phyloP scores from a whole-genome alignment of 2,888 invertebrate species.

The Chalcosyrphus nemorum region DNA sequence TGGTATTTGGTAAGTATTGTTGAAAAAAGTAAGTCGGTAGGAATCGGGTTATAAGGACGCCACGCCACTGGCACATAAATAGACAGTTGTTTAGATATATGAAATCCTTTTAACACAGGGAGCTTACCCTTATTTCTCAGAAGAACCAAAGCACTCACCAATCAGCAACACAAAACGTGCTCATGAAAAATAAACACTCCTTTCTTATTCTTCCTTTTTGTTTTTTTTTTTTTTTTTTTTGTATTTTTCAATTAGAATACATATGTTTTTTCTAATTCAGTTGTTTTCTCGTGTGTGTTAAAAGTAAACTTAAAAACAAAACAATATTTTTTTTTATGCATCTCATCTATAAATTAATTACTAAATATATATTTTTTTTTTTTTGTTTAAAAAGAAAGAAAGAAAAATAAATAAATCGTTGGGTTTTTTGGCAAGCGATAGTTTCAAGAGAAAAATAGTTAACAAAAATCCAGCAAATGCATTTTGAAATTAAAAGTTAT shows the following conservation, averaged over 20 bases:
- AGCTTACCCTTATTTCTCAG: too few relatives aligned
- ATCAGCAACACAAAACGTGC: too few relatives aligned
- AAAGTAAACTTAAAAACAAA: conserved; percentile 35
- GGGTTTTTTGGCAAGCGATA: conserved; percentile 44
- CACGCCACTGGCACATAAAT: too few relatives aligned
- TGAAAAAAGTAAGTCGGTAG: too few relatives aligned
- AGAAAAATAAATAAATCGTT: conserved; percentile 41
- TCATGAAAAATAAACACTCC: not conserved
- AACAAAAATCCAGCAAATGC: conserved; percentile 61
- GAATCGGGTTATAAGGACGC: too few relatives aligned
- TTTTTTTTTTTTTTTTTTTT: too few relatives aligned
- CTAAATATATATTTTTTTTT: conserved; percentile 32
- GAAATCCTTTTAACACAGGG: too few relatives aligned
- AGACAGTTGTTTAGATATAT: too few relatives aligned
- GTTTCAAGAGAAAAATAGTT: conserved; percentile 31
- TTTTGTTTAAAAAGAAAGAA: conserved; percentile 5
- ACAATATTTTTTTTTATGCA: not conserved
- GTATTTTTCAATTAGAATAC: conserved; percentile 51
- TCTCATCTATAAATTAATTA: conserved; percentile 48
- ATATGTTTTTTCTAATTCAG: conserved; percentile 48
- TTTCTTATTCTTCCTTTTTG: too few relatives aligned
- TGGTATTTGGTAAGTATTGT: too few relatives aligned
- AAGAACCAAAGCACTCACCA: too few relatives aligned
- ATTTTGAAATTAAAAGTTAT: conserved; percentile 40
- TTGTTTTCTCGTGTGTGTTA: conserved; percentile 42